Percentiles rank a stretch among this genome's conserved stretches.
Conservation (phyloP, 2,113 vertebrate genomes). For the Ochotona princeps region DNA sequence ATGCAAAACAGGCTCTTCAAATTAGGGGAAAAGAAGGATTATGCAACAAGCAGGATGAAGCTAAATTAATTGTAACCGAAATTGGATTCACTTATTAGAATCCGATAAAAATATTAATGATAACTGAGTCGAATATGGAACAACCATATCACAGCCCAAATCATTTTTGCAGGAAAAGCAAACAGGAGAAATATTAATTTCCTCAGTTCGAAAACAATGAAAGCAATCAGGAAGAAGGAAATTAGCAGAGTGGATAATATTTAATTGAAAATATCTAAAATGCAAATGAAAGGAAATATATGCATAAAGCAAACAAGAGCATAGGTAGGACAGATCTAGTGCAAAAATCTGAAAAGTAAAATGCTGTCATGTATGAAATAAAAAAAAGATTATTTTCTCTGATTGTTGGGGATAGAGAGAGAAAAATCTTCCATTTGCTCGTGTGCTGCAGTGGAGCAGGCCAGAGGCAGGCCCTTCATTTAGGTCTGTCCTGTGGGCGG, state of each 20-base stretch:
- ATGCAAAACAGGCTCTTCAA: not conserved
- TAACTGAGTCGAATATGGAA: slow-evolving; percentile 5
- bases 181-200: slow-evolving; percentile 32
- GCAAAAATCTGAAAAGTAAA: not conserved
- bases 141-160: not conserved
- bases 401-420: too few species aligned
- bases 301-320: not conserved
- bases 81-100: not conserved
- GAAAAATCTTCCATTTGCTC: too few species aligned
- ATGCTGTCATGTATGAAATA: too few species aligned
- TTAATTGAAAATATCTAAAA: not conserved
- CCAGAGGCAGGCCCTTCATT: too few species aligned
- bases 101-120: not conserved
- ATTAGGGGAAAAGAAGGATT: not conserved
- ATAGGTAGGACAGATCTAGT: not conserved
- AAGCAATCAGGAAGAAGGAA: slow-evolving; percentile 27
- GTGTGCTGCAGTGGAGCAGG: too few species aligned
- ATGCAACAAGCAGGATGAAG: not conserved
- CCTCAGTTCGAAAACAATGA: slow-evolving; percentile 33
- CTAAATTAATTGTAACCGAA: not conserved
- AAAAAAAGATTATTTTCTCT: too few species aligned
- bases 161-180: not conserved
- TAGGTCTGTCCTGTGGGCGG: too few species aligned
- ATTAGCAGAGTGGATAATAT: not conserved
- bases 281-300: not conserved